phyloP scores from a whole-genome alignment of 1,140 invertebrate genomes.

The Ceratina japonica region DNA sequence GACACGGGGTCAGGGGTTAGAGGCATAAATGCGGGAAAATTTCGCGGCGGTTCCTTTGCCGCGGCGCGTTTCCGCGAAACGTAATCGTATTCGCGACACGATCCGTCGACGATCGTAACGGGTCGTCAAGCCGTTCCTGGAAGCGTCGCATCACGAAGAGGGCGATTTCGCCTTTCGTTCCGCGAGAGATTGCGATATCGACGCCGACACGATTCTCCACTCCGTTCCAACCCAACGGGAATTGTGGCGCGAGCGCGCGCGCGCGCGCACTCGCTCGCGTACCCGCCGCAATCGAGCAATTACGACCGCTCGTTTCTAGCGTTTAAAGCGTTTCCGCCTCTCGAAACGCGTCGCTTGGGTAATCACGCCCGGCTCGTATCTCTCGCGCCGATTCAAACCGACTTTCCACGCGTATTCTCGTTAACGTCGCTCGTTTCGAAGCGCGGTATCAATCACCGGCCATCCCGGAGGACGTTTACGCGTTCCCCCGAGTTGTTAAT shows the following conservation, averaged over 20 bases:
- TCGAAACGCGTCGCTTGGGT: neutral
- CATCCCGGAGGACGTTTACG: neutral
- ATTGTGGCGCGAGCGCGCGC: slow-evolving; percentile 17
- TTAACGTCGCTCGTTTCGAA: neutral
- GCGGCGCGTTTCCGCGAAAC: slow-evolving; percentile 10
- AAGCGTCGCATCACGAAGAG: slow-evolving; percentile 9
- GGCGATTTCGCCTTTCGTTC: slow-evolving; percentile 21
- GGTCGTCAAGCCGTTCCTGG: slow-evolving; percentile 29
- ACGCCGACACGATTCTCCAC: slow-evolving; percentile 56
- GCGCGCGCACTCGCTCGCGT: neutral
- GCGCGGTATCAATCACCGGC: neutral
- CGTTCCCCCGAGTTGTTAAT: neutral
- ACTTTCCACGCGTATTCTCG: slow-evolving; percentile 9
- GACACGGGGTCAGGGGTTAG: slow-evolving; percentile 7
- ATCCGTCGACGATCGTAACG: neutral
- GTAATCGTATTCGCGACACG: slow-evolving; percentile 27
- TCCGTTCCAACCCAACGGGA: slow-evolving; percentile 15
- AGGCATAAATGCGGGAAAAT: slow-evolving; percentile 15
- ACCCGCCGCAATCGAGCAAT: slow-evolving; percentile 31
- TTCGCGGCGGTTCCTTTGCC: neutral
- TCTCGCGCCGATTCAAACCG: neutral
- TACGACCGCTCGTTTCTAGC: slow-evolving; percentile 48
- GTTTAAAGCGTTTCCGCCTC: slow-evolving; percentile 44
- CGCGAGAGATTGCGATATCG: slow-evolving; percentile 48
- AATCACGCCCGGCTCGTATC: slow-evolving; percentile 15